Evolutionary conservation across 2,888 invertebrate genomes (phyloP), one percentile per base, ranked within the genome.

Genomic region (Tipula lateralis): DNA sequence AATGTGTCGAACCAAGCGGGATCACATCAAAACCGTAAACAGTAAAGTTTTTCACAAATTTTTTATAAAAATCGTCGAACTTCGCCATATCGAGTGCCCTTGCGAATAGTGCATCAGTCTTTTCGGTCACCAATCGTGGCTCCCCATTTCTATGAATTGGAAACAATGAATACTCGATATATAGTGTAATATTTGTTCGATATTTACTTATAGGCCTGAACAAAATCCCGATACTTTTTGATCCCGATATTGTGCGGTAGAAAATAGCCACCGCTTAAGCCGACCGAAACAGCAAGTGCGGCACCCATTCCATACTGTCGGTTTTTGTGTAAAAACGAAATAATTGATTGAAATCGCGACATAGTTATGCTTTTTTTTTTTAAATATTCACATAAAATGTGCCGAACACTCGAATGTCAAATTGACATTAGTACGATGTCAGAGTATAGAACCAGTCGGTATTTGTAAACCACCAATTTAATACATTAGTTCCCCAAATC

Each of bases 11-110:
- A 29, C 93, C 92, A 80, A 93, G 93, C 89, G 93, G 92, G 88
- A 94, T 93, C 36, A 94, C 88, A 88, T 96, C 94, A 89, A 94
- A 94, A 29, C 96, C 96, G 90, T 91, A 92, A 1, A 93, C 93
- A 86, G 92, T 92, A 87, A 96, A 96, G 0, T 95, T 93, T 85
- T 92, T 90, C 81, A 93, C 91, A 29, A 92, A 87, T 85, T 91
- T 91, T 32, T 89, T 90, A 83, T 93, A 91, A 6, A 90, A 86
- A 16, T 91, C 89, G 0, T 91, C 86, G 1, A 95, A 85, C n/a
- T 93, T 89, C 13, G 95, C 87, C 85, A 94, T 91, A 44, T 93
- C 91, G 84, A 94, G 86, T 80, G 94, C 93, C 87, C 92, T 91
- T 7, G 93, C 88, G 86, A 92, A 92, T 29, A 92, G 90, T 2